Conservation (phyloP, 2,113 vertebrate species). For the Argyrosomus japonicus region DNA sequence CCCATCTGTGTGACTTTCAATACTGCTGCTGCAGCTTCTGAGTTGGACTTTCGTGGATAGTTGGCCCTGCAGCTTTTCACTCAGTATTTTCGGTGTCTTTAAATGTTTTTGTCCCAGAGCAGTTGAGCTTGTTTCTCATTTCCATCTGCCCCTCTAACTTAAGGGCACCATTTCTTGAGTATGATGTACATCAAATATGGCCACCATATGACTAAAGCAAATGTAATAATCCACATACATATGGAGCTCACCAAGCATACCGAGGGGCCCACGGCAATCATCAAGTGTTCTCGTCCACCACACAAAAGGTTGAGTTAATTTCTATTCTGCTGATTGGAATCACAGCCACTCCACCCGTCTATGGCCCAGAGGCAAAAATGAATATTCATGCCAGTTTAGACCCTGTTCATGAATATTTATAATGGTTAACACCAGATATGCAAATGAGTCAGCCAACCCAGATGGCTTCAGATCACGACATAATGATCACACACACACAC, state of each 20-base stretch:
- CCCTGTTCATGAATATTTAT: slow-evolving; percentile 76
- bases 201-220: slow-evolving; percentile 35
- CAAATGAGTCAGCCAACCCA: slow-evolving; percentile 71
- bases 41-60: slow-evolving; percentile 5
- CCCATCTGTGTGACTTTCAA: background rate
- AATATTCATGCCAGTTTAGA: slow-evolving; percentile 76
- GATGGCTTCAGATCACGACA: slow-evolving; percentile 74
- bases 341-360: slow-evolving; percentile 62
- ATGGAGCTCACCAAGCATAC: slow-evolving; percentile 24
- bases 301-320: slow-evolving; percentile 57
- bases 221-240: slow-evolving; percentile 33
- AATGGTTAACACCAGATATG: slow-evolving; percentile 73
- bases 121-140: slow-evolving; percentile 10
- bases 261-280: slow-evolving; percentile 19
- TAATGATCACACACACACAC: slow-evolving; percentile 64
- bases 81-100: slow-evolving; percentile 8
- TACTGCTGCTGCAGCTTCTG: slow-evolving; percentile 11
- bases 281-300: slow-evolving; percentile 45
- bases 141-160: slow-evolving; percentile 46
- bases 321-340: slow-evolving; percentile 68
- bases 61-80: slow-evolving; percentile 13
- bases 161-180: background rate
- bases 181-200: slow-evolving; percentile 3
- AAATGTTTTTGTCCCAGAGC: slow-evolving; percentile 14
- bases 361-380: slow-evolving; percentile 59